Conservation (phyloP, 2,797 vertebrate species). For the Calcarius lapponicus region DNA sequence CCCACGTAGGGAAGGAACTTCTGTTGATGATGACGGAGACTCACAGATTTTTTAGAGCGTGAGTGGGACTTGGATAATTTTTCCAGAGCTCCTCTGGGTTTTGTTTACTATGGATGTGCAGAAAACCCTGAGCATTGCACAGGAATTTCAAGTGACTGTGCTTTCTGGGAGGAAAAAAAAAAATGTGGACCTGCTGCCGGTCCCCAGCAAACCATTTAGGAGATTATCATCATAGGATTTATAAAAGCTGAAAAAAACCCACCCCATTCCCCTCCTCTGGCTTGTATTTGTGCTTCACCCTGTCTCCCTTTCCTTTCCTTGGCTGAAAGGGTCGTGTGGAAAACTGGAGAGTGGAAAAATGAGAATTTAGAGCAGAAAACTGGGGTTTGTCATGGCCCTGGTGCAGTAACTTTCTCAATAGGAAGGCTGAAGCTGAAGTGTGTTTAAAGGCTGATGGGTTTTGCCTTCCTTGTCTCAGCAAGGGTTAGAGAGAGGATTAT, state of each 20-base stretch:
- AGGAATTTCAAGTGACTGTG: background rate
- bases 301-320: background rate
- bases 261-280: background rate
- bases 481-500: conserved; percentile 37
- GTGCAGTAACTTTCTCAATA: background rate
- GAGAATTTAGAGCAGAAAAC: background rate
- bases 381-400: background rate
- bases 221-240: background rate
- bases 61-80: background rate
- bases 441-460: background rate
- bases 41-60: background rate
- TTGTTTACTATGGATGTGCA: background rate
- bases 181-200: background rate
- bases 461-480: background rate
- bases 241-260: background rate
- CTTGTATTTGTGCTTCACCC: background rate
- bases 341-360: background rate
- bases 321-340: background rate
- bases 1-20: background rate
- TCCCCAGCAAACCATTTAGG: background rate
- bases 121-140: background rate
- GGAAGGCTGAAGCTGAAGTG: background rate
- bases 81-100: background rate
- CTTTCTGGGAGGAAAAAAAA: background rate
- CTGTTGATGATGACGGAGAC: background rate